Evolutionary conservation across 64 coral and sea anemone genomes (phyloP), one percentile per base, ranked within the genome.

Genomic region (Catalaphyllia jardinei): DNA sequence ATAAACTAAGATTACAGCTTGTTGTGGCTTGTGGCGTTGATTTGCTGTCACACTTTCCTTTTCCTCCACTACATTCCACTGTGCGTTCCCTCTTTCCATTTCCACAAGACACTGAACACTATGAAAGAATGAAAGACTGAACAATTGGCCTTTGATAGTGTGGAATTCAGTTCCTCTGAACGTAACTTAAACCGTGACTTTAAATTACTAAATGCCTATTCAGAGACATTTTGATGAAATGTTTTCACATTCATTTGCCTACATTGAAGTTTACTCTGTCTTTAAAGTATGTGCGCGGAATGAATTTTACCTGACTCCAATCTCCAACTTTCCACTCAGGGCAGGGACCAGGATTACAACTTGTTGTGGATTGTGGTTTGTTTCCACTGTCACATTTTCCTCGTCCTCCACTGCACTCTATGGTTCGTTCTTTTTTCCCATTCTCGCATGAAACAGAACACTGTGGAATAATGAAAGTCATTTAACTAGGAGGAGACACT

Each of bases 51-150:
- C 90, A 92, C 6, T 75, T 64, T 4, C 64, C 64, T 25, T 46
- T 39, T 18, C 29, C 80, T 13, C 65, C 75, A 29, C 60, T 87
- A 35, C 90, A 92, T 79, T 65, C 74, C 0, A 92, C 74, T 17
- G 75, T 63, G 27, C 90, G 82, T 13, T 25, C 79, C n/a, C 39
- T 77, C 6, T 72, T 39, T 69, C 90, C 90, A 24, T 92, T 54
- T 59, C 90, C 83, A 71, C 90, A 92, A 20, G 64, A 78, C 25
- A 92, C 90, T 2, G 90, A 92, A 33, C 90, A 92, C 90, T 92
- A 20, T 17, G 30, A 60, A 71, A 8, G 9, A 49, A 67, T 20
- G 25, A 27, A 67, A 8, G 1, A 69, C 20, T 57, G 7, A 57
- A 57, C 12, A 57, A 14, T 57, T 57, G 54, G 39, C 39, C 39